Evolutionary conservation across 1,140 invertebrate species (phyloP).

Genomic region (Panulirus ornatus): DNA sequence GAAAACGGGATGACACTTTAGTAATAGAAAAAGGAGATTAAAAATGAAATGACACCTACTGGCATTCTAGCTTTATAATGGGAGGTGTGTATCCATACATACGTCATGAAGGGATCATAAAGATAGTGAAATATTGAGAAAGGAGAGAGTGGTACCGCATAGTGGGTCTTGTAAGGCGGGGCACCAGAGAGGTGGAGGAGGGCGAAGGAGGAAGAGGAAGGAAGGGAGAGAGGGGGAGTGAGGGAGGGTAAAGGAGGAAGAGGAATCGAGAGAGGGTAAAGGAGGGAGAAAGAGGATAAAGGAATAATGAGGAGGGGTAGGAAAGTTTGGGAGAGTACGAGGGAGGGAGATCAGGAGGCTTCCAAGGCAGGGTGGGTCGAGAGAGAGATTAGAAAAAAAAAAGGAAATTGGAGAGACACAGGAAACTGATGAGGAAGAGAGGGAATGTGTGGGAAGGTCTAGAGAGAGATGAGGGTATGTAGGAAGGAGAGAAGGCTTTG

Average conservation of each 20-base stretch:
- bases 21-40: neutral
- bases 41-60: neutral
- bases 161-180: neutral
- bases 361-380: neutral
- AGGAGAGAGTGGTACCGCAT: neutral
- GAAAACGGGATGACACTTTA: neutral
- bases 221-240: neutral
- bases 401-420: neutral
- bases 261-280: neutral
- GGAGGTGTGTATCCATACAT: neutral
- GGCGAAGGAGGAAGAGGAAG: neutral
- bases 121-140: conserved; percentile 16
- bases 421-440: neutral
- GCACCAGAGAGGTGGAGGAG: neutral
- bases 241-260: neutral
- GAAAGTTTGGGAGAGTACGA: neutral
- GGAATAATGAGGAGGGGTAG: neutral
- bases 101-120: neutral
- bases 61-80: neutral
- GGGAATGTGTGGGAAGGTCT: neutral
- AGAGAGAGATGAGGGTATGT: neutral
- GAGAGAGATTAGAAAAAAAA: neutral
- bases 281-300: conserved; percentile 9
- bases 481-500: no score
- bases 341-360: neutral